Base-by-base conservation (phyloP, 2,888 invertebrate genomes). In the Girardia tigrina region DNA sequence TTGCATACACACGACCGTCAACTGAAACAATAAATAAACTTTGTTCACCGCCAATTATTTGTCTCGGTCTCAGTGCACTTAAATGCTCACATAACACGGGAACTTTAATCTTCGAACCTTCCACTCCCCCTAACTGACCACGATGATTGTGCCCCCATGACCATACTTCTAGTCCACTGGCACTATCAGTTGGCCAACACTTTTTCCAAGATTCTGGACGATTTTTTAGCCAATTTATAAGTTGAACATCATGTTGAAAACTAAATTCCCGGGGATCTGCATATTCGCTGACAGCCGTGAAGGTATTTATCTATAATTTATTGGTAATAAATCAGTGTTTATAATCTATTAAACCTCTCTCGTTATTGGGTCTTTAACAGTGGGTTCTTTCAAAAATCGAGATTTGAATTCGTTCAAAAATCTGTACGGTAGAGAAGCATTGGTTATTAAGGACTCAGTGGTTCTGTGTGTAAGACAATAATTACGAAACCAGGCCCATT, bases 81-180 rank as follows among this genome's bases (percentile, higher is more conserved):
- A 95, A 86, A 0, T 92, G 89, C 82, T 90, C 91, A 84, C 94
- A 94, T 0, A 90, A 89, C 0, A 92, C 89, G 0, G 94, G 94
- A 26, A 91, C 86, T 82, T 94, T 93, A 16, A 94, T 91, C 83
- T 92, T 92, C 20, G 91, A 91, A 4, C 94, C 94, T 81, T 94
- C 94, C 0, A 94, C 89, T 0, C 94, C 94, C 27, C 94, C 94
- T 70, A 95, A 85, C 83, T 95, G 94, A 0, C 94, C 94, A 79
- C 94, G 88, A 84, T 95, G 94, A 86, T 95, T 95, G 85, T 95
- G 94, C 0, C 95, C 95, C 92, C 92, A 92, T 26, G 91, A 91
- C 84, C 89, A 91, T 78, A 92, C 91, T 56, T 56, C 56, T 23
- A 56, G 23, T 16, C 56, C 56, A 0, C 90, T 90, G 75, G 91